Percentiles rank a stretch among this genome's conserved stretches.
These are phyloP conservation scores for Pygmarrhopalites habei DNA, from an alignment of 1,140 invertebrate species.

Conservation along the genomic window DNA sequence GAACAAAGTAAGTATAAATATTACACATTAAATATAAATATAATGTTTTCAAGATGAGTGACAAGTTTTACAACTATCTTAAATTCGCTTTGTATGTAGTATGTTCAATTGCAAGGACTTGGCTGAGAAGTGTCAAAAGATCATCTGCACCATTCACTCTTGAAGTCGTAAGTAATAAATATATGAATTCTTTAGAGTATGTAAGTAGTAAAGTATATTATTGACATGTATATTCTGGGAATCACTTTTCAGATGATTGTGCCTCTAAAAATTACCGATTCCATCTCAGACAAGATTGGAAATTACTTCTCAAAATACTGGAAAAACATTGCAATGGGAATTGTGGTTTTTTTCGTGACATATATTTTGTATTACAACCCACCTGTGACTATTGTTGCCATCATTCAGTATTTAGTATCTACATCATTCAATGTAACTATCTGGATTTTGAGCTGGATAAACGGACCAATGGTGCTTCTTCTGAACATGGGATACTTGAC, in stretches of 20 bases:
- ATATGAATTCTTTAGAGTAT: too few species aligned
- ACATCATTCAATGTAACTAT: not conserved
- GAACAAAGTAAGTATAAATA: too few species aligned
- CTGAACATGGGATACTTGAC: slow-evolving; percentile 23
- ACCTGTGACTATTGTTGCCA: slow-evolving; percentile 29
- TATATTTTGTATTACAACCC: slow-evolving; percentile 37
- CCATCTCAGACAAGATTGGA: slow-evolving; percentile 62
- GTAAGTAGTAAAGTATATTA: too few species aligned
- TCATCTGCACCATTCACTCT: slow-evolving; percentile 56
- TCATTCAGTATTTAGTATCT: slow-evolving; percentile 13
- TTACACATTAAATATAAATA: too few species aligned
- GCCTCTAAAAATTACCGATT: slow-evolving; percentile 65
- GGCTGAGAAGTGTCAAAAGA: slow-evolving; percentile 56
- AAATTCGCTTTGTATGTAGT: not conserved
- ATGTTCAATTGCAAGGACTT: not conserved
- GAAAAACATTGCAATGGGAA: slow-evolving; percentile 49
- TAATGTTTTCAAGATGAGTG: slow-evolving; percentile 55
- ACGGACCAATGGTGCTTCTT: slow-evolving; percentile 23
- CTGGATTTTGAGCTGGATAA: slow-evolving; percentile 27
- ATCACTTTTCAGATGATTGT: too few species aligned
- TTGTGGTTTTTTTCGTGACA: slow-evolving; percentile 36
- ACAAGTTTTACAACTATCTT: not conserved
- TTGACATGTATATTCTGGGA: too few species aligned
- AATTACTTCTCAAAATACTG: slow-evolving; percentile 53
- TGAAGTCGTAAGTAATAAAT: slow-evolving; percentile 61